Conservation (phyloP, 2,888 invertebrate species). For the Oscheius sp. region DNA sequence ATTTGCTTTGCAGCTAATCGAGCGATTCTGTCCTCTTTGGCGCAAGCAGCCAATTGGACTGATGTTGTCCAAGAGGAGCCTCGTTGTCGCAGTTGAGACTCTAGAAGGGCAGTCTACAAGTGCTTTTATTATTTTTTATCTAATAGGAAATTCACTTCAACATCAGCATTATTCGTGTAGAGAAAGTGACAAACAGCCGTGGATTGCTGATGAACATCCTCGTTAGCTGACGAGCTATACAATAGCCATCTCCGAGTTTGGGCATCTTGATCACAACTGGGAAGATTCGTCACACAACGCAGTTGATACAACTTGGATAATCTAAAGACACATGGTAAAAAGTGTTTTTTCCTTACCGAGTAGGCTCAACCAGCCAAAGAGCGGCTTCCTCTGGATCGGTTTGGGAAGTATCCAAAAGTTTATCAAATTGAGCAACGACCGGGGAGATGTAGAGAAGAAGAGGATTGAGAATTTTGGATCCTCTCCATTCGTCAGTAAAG, state of each 20-base stretch:
- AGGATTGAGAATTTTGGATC: constrained; percentile 42
- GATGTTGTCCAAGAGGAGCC: constrained; percentile 57
- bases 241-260: constrained; percentile 55
- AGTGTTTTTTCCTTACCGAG: constrained; percentile 29
- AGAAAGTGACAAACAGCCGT: constrained; percentile 67
- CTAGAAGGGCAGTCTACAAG: constrained; percentile 52
- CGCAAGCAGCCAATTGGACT: constrained; percentile 65
- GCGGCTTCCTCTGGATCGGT: constrained; percentile 61
- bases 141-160: constrained; percentile 27
- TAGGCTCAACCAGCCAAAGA: constrained; percentile 63
- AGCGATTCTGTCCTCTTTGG: constrained; percentile 59
- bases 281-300: constrained; percentile 64
- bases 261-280: constrained; percentile 59
- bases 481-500: constrained; percentile 60
- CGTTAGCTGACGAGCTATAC: constrained; percentile 57
- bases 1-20: constrained; percentile 56
- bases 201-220: constrained; percentile 65
- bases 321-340: constrained; percentile 25
- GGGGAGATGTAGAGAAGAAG: constrained; percentile 62
- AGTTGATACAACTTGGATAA: constrained; percentile 66
- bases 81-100: constrained; percentile 39
- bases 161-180: constrained; percentile 39
- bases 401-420: constrained; percentile 52
- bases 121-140: not conserved
- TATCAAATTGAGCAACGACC: constrained; percentile 62